phyloP scores from a whole-genome alignment of 2,888 invertebrate species.

The Plebejus melissa region DNA sequence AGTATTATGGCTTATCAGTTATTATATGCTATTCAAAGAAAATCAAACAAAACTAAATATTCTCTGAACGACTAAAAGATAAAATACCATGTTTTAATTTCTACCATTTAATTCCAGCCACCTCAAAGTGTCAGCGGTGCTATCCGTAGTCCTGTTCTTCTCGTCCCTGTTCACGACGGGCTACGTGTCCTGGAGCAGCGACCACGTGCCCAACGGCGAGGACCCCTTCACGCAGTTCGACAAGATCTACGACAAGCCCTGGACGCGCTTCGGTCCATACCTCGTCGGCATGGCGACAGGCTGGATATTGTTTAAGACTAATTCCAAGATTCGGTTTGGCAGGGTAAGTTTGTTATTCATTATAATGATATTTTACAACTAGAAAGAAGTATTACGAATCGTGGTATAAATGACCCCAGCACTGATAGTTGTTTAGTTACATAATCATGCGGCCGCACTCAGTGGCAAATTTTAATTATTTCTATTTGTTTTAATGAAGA shows the following conservation, averaged over 20 bases:
- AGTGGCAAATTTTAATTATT: no score
- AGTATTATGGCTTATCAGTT: not conserved
- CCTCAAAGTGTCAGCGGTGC: constrained; percentile 85
- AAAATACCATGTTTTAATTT: not conserved
- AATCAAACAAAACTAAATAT: no score
- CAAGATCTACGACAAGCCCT: constrained; percentile 93
- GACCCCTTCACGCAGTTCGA: constrained; percentile 92
- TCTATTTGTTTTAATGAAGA: no score
- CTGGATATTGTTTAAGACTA: constrained; percentile 90
- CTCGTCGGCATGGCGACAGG: constrained; percentile 91
- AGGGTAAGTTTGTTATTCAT: constrained; percentile 66
- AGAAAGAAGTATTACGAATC: not conserved
- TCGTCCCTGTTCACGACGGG: constrained; percentile 90
- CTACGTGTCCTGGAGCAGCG: constrained; percentile 87
- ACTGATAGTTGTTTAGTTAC: no score
- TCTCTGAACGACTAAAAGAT: no score
- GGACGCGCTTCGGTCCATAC: constrained; percentile 91
- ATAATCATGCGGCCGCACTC: no score
- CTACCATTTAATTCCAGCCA: constrained; percentile 74
- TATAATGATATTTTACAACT: no score
- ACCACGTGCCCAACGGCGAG: constrained; percentile 87
- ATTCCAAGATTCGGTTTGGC: constrained; percentile 86
- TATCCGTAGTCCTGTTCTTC: constrained; percentile 82
- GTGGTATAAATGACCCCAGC: no score
- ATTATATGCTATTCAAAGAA: no score